These are phyloP conservation scores for Tipula helvola DNA, from an alignment of 2,888 invertebrate species.

Conservation along the genomic window DNA sequence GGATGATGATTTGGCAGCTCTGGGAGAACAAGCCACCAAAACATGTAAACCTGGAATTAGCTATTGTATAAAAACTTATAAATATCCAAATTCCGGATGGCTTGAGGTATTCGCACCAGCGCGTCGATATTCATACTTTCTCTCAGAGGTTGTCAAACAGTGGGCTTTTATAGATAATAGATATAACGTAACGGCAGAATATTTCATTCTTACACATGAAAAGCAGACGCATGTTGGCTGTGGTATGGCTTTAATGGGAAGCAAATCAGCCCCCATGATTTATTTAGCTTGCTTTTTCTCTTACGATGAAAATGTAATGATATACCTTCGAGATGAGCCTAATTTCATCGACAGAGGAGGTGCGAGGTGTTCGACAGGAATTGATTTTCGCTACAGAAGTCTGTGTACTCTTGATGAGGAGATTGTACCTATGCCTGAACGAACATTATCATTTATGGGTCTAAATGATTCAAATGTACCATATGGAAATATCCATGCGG, in stretches of 20 bases:
- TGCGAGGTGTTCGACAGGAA: not conserved
- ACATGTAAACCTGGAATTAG: too few relatives aligned
- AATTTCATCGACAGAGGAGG: not conserved
- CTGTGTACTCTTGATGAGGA: not conserved
- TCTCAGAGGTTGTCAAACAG: not conserved
- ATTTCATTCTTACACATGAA: not conserved
- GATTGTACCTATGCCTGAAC: too few relatives aligned
- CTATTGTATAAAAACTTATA: too few relatives aligned
- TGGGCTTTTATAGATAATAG: not conserved
- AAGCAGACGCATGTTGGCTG: not conserved
- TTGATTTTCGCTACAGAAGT: not conserved
- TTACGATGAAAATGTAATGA: not conserved
- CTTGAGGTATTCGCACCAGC: too few relatives aligned
- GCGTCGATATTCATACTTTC: too few relatives aligned
- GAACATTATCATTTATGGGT: too few relatives aligned
- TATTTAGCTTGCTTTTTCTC: not conserved
- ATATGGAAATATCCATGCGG: too few relatives aligned
- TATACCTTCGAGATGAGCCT: not conserved
- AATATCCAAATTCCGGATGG: too few relatives aligned
- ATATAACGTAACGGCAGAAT: not conserved
- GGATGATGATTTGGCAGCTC: not conserved
- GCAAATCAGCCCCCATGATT: not conserved
- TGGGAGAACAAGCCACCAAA: not conserved
- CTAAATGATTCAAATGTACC: too few relatives aligned
- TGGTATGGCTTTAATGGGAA: not conserved